Conservation (phyloP, 2,888 invertebrate genomes). For the Anthophora plumipes region DNA sequence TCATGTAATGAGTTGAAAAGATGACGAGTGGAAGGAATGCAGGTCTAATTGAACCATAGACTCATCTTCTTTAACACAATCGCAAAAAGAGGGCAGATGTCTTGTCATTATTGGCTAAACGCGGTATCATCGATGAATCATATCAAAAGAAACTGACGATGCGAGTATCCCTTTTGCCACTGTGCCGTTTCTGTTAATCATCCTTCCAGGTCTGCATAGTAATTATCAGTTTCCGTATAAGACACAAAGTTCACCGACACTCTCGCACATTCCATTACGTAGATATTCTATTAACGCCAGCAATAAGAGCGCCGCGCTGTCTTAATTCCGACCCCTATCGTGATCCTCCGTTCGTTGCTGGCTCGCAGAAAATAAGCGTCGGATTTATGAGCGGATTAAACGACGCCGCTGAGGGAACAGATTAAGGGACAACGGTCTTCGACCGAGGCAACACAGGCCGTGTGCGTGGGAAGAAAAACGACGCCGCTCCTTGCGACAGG, state of each 20-base stretch:
- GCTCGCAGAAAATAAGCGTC: constrained; percentile 45
- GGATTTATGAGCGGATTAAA: constrained; percentile 66
- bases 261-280: constrained; percentile 40
- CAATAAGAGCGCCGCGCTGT: constrained; percentile 58
- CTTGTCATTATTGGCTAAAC: too few relatives aligned
- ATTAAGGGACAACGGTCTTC: constrained; percentile 36
- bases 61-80: too few relatives aligned
- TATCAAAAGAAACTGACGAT: too few relatives aligned
- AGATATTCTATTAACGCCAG: constrained; percentile 48
- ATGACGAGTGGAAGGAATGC: too few relatives aligned
- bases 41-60: too few relatives aligned
- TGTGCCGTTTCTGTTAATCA: too few relatives aligned
- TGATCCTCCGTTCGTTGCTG: constrained; percentile 19
- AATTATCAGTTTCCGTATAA: constrained; percentile 34
- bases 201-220: too few relatives aligned
- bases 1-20: too few relatives aligned
- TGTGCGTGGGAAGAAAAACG: constrained; percentile 60
- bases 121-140: too few relatives aligned
- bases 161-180: too few relatives aligned
- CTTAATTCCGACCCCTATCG: constrained; percentile 50
- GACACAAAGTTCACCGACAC: constrained; percentile 36
- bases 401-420: constrained; percentile 33
- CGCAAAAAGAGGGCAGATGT: too few relatives aligned
- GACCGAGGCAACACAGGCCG: constrained; percentile 14
- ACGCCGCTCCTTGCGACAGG: constrained; percentile 26